Base-by-base conservation (phyloP, 2,113 vertebrate genomes). In the Mustela nigripes region DNA sequence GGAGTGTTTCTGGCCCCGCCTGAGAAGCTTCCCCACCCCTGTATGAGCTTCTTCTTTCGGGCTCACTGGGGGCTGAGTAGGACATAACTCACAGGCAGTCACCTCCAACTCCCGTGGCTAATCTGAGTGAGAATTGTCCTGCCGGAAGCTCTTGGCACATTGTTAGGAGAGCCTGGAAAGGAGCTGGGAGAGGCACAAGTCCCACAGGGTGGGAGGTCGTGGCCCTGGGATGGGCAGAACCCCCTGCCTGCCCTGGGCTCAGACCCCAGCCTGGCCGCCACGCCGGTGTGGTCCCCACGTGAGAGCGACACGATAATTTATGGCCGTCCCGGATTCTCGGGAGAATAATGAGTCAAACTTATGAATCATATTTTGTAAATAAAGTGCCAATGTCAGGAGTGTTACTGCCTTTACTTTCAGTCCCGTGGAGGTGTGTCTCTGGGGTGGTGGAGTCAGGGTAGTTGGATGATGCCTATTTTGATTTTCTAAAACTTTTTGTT, bases 161-260 rank as follows among this genome's bases (percentile, higher is more conserved):
- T 18, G 33, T 39, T 7, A 31, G 33, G 48, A 53, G 78, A 42
- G 2, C 42, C 36, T 89, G 48, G 7, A 12, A 63, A 31, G 48
- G 22, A 53, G 56, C 31, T 31, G 21, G 22, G 53, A 9, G 53
- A 28, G 42, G 19, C 19, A 33, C 4, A 82, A 4, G 67, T 39
- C 33, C 39, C 11, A 1, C 11, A 0, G 36, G 45, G 1, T 7
- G 2, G 65, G 9, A 84, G 6, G 11, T 18, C 0, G 0, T 6
- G 21, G 33, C 26, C 33, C 60, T 16, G 92, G 36, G 60, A 15
- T n/a, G 31, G 76, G 71, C 36, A 83, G 42, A 79, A 65, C 18
- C 48, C 12, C 22, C 21, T 33, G 4, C 6, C 7, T 11, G 11
- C 22, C 50, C 26, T 7, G 33, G n/a, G 18, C 22, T 45, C 63